Conservation (phyloP, 2,888 invertebrate species). For the Corythucha ciliata region DNA sequence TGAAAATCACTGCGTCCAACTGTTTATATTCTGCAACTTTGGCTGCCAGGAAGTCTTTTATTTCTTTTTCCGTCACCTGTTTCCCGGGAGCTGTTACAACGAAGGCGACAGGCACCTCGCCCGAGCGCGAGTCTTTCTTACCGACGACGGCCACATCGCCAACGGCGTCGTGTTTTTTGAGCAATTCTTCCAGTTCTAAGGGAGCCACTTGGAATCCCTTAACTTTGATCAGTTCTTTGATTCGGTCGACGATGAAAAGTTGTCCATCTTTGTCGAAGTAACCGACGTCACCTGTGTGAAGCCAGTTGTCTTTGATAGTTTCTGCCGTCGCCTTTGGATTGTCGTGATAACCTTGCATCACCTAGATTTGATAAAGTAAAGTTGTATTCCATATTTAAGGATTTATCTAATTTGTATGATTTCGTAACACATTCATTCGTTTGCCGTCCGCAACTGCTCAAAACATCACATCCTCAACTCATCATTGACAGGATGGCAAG, state of each 20-base stretch:
- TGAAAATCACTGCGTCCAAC: conserved; percentile 59
- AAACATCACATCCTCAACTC: no score
- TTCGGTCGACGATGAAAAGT: conserved; percentile 66
- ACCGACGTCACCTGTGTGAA: conserved; percentile 50
- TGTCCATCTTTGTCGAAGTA: conserved; percentile 55
- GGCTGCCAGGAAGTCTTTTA: conserved; percentile 42
- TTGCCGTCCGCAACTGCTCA: no score
- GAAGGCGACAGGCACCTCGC: conserved; percentile 66
- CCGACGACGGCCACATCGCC: conserved; percentile 76
- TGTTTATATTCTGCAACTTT: conserved; percentile 65
- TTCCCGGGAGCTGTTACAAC: conserved; percentile 51
- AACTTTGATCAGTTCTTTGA: conserved; percentile 60
- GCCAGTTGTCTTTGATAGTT: conserved; percentile 46
- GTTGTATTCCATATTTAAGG: background rate
- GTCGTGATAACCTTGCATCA: conserved; percentile 52
- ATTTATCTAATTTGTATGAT: background rate
- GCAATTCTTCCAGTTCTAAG: conserved; percentile 68
- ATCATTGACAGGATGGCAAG: background rate
- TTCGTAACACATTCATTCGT: no score
- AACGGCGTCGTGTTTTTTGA: conserved; percentile 62
- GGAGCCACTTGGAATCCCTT: conserved; percentile 65
- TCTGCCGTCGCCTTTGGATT: conserved; percentile 49
- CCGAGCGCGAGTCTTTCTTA: conserved; percentile 57
- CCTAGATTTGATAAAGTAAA: conserved; percentile 30
- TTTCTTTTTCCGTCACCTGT: conserved; percentile 37